phyloP scores from a whole-genome alignment of 2,797 vertebrate genomes.

The Pampus argenteus region DNA sequence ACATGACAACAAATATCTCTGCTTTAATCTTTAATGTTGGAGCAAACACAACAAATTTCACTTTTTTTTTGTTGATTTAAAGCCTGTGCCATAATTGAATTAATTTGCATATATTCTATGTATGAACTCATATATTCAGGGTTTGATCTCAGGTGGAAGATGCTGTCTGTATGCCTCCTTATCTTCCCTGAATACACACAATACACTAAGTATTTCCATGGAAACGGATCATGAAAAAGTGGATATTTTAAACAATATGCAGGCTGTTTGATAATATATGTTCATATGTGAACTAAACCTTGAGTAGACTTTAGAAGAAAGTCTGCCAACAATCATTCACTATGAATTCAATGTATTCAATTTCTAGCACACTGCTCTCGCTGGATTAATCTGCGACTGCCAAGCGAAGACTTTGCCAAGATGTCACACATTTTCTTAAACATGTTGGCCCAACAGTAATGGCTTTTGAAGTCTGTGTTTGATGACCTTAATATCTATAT shows the following conservation, averaged over 20 bases:
- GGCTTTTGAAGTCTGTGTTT: slow-evolving; percentile 10
- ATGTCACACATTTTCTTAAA: slow-evolving; percentile 13
- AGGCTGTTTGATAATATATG: too few relatives aligned
- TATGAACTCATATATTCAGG: slow-evolving; percentile 34
- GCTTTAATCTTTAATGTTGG: slow-evolving; percentile 54
- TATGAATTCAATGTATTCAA: neutral
- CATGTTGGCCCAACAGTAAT: slow-evolving; percentile 17
- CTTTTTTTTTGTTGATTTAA: slow-evolving; percentile 51
- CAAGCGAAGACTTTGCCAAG: neutral
- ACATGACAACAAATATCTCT: slow-evolving; percentile 20
- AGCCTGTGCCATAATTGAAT: slow-evolving; percentile 31
- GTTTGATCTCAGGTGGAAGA: slow-evolving; percentile 24
- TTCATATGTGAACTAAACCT: neutral
- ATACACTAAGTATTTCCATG: slow-evolving; percentile 48
- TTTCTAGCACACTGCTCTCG: neutral
- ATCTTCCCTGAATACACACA: slow-evolving; percentile 23
- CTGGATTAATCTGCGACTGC: slow-evolving; percentile 2
- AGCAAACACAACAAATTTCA: slow-evolving; percentile 27
- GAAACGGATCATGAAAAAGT: slow-evolving; percentile 48
- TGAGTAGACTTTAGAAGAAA: slow-evolving; percentile 1
- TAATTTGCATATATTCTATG: slow-evolving; percentile 48
- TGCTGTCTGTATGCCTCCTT: neutral
- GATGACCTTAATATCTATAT: slow-evolving; percentile 1
- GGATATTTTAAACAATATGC: slow-evolving; percentile 18
- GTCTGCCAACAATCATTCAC: slow-evolving; percentile 13